Evolutionary conservation across 2,888 invertebrate genomes (phyloP).

Genomic region (Pteria penguin): DNA sequence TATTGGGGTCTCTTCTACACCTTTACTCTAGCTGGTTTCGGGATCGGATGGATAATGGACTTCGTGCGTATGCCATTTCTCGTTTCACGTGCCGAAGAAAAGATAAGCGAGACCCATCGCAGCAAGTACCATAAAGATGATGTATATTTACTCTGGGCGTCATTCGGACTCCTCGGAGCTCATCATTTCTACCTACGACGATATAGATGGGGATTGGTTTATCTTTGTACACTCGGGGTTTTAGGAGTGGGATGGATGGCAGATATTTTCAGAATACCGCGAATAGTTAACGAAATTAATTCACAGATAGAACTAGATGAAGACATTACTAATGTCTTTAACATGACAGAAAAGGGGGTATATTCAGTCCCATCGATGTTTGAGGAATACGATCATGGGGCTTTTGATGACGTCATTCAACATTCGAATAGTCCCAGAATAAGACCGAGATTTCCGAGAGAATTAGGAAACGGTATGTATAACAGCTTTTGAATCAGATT

Average conservation of each 20-base stretch:
- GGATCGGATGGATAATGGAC: slow-evolving; percentile 67
- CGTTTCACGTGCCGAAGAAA: slow-evolving; percentile 58
- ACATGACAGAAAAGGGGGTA: background rate
- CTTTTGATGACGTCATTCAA: slow-evolving; percentile 16
- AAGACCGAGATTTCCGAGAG: background rate
- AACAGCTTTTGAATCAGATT: no score
- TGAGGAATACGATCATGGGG: background rate
- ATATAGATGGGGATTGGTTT: slow-evolving; percentile 58
- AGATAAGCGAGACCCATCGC: slow-evolving; percentile 1
- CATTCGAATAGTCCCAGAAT: slow-evolving; percentile 2
- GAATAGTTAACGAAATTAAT: slow-evolving; percentile 49
- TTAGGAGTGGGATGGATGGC: slow-evolving; percentile 64
- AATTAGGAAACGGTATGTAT: background rate
- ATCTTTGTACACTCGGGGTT: slow-evolving; percentile 61
- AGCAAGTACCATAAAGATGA: slow-evolving; percentile 46
- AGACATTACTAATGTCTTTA: slow-evolving; percentile 8
- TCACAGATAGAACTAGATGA: background rate
- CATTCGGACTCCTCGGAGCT: slow-evolving; percentile 48
- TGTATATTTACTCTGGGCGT: slow-evolving; percentile 61
- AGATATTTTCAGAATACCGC: slow-evolving; percentile 59
- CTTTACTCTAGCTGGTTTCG: slow-evolving; percentile 58
- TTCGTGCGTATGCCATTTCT: slow-evolving; percentile 63
- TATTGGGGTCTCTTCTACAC: slow-evolving; percentile 59
- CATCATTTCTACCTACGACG: slow-evolving; percentile 59
- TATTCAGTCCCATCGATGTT: background rate